phyloP scores from a whole-genome alignment of 2,888 invertebrate species.

The Villa cingulata region DNA sequence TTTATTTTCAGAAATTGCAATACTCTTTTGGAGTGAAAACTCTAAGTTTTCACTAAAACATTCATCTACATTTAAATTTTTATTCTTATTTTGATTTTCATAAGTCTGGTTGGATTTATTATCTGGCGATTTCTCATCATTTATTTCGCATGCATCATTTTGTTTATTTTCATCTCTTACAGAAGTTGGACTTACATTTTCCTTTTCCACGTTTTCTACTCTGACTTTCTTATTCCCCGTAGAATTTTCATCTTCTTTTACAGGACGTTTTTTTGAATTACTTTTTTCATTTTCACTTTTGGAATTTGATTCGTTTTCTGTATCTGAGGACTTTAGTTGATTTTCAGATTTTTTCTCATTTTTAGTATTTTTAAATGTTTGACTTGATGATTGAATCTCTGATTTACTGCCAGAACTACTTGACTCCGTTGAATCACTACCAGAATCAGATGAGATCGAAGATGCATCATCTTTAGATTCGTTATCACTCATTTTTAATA shows the following conservation, averaged over 20 bases:
- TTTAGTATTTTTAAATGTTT: neutral
- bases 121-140: no score
- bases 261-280: neutral
- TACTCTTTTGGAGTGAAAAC: no score
- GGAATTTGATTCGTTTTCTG: neutral
- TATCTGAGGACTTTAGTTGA: neutral
- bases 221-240: neutral
- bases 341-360: neutral
- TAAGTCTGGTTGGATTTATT: no score
- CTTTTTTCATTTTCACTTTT: neutral
- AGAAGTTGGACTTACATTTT: no score
- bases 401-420: neutral
- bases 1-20: no score
- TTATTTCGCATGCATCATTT: no score
- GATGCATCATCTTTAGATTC: neutral
- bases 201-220: no score
- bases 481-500: neutral
- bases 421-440: constrained; percentile 4
- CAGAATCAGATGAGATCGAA: constrained; percentile 4
- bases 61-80: no score
- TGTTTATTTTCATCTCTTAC: no score
- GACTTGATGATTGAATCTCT: neutral
- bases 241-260: neutral
- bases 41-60: no score
- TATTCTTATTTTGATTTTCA: no score